Conservation (phyloP, 2,113 vertebrate genomes). For the Centropus unirufus region DNA sequence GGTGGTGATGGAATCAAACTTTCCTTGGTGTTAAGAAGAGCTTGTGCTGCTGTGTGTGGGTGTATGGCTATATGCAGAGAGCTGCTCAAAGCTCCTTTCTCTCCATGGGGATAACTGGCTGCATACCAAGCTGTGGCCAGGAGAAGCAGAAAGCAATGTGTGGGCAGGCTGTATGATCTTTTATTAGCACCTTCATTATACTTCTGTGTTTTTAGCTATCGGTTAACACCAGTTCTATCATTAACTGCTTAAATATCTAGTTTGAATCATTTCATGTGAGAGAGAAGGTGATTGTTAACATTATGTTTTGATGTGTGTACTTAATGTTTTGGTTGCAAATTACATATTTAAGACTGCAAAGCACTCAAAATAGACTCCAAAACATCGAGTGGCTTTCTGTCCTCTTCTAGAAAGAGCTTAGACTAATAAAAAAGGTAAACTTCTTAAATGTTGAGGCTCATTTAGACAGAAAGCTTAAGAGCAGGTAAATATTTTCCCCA, state of each 20-base stretch:
- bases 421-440: not conserved
- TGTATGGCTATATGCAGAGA: conserved; percentile 72
- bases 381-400: conserved; percentile 5
- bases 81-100: conserved; percentile 71
- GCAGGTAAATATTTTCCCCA: not conserved
- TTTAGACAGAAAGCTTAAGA: conserved; percentile 13
- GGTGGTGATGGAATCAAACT: conserved; percentile 74
- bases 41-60: conserved; percentile 76
- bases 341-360: conserved; percentile 27
- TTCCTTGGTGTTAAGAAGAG: conserved; percentile 71
- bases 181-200: conserved; percentile 74
- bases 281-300: conserved; percentile 25
- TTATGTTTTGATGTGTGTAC: conserved; percentile 29
- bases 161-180: conserved; percentile 75
- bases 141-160: conserved; percentile 73
- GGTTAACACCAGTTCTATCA: conserved; percentile 28
- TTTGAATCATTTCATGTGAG: not conserved
- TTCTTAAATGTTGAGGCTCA: not conserved
- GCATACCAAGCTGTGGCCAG: conserved; percentile 65
- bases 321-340: conserved; percentile 36
- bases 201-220: conserved; percentile 21
- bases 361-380: not conserved
- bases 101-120: conserved; percentile 73
- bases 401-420: conserved; percentile 5
- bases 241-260: conserved; percentile 35